Evolutionary conservation across 2,797 vertebrate species (phyloP), one percentile per base, ranked within the genome.

Genomic region (Microctenopoma stevenorrisi): DNA sequence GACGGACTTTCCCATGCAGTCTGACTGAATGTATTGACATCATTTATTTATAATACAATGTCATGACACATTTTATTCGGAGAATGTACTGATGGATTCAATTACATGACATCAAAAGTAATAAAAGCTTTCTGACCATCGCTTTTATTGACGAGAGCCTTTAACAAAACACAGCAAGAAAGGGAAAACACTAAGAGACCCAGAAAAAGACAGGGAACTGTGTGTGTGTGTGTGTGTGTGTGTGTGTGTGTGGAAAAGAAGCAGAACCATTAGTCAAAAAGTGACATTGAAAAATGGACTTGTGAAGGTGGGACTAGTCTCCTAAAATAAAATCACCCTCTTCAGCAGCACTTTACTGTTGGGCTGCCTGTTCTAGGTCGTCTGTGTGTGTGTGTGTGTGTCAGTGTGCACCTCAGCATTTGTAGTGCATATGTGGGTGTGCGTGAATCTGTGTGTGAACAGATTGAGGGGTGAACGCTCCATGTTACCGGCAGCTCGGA

Each of bases 241-340:
- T 5, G 18, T n/a, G 12, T 12, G 10, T 11, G 44, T 4, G 3
- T 13, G 10, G 14, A 22, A 18, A 53, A 28, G 25, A 37, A 46
- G 37, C 7, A 12, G 46, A 33, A 64, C 60, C 53, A 81, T 87
- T 84, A 8, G 26, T 78, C 58, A 84, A 62, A 76, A 50, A 65
- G 22, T 75, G 80, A 78, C 82, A 74, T 57, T 79, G 68, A 86
- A 57, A 76, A 89, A 82, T 82, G 57, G 40, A 82, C 57, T 42
- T 0, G 0, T 52, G 66, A 44, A 70, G 54, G 35, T 67, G 78
- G 55, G 52, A 72, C 66, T 16, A 37, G 51, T 48, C 25, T 54
- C 78, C 72, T 55, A 64, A 83, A 86, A 83, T 78, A 78, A 71
- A 64, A 77, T 30, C 50, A 5, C 58, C 56, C 60, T 70, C 49